Base-by-base conservation (phyloP, 2,113 vertebrate genomes). In the Podiceps cristatus region DNA sequence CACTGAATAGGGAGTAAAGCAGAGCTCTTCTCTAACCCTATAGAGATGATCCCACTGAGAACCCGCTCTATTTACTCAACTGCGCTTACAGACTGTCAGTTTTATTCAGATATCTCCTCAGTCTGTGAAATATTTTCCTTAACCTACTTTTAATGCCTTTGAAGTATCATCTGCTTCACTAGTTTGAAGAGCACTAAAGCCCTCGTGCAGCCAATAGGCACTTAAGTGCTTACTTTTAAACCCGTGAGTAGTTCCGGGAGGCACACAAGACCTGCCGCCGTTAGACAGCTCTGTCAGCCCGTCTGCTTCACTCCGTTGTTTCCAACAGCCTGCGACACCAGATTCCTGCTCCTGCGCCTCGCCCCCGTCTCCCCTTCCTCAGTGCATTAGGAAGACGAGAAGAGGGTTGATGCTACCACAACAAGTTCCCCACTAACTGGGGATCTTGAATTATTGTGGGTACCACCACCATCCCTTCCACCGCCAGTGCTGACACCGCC, bases 91-190 rank as follows among this genome's bases (percentile, higher is more conserved):
- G 60, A 24, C 75, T 86, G 71, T 59, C 80, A 63, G 44, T 82
- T 92, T 89, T 68, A 49, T 47, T 82, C 66, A 67, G 53, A 60
- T 53, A 74, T 45, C 75, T 91, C 14, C 49, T 74, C 76, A 17
- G 31, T 8, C 72, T 55, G 53, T 49, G 60, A 83, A 94, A 92
- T 90, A 82, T 94, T 94, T 92, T 74, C 56, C 71, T 83, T 89
- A 92, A 93, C 95, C 89, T 89, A 68, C 75, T 86, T 94, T 78
- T 78, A 81, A 86, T 89, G 80, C 71, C 75, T 91, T 88, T 95
- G 88, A 89, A 94, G 76, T 69, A 89, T 93, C 92, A 92, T 89
- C 88, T 85, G 92, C 89, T 89, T 96, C 88, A 45, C 75, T 82
- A 83, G 66, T 89, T 89, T 78, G 86, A 96, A 90, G 62, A 79